Conservation (phyloP, 2,113 vertebrate genomes). For the Larimichthys polyactis region DNA sequence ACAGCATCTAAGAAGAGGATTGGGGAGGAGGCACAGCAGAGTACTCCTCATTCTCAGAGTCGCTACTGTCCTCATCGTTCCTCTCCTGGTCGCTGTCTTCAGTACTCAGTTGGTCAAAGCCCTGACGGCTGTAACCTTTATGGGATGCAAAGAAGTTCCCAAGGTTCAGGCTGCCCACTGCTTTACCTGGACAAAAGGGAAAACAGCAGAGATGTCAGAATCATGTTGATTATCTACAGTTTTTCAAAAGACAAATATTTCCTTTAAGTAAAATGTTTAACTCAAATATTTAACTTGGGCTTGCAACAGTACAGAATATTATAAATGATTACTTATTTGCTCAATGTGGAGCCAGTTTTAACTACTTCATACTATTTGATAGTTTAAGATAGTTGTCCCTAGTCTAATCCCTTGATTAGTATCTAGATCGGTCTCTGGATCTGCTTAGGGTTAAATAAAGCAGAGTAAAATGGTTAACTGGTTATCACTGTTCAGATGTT, state of each 20-base stretch:
- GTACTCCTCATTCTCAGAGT: constrained; percentile 94
- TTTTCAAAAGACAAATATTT: background rate
- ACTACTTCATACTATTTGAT: too few relatives aligned
- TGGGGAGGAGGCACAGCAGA: constrained; percentile 82
- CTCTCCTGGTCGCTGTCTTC: constrained; percentile 98
- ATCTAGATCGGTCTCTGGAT: too few relatives aligned
- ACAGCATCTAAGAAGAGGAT: constrained; percentile 55
- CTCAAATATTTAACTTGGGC: background rate
- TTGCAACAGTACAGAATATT: background rate
- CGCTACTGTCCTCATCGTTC: constrained; percentile 92
- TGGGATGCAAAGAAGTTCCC: constrained; percentile 96
- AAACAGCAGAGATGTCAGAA: background rate
- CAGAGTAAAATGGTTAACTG: too few relatives aligned
- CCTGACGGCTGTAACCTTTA: constrained; percentile 94
- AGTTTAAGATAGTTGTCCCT: too few relatives aligned
- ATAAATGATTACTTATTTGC: too few relatives aligned
- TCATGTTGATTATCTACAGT: too few relatives aligned
- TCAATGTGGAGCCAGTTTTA: too few relatives aligned
- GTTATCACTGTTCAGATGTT: too few relatives aligned
- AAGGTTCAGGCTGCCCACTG: constrained; percentile 90
- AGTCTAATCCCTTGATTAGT: too few relatives aligned
- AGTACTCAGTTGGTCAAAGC: constrained; percentile 96
- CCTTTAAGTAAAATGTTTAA: background rate
- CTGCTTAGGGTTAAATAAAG: too few relatives aligned
- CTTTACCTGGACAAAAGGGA: constrained; percentile 85